Conservation (phyloP, 2,113 vertebrate species). For the Notechis scutatus region DNA sequence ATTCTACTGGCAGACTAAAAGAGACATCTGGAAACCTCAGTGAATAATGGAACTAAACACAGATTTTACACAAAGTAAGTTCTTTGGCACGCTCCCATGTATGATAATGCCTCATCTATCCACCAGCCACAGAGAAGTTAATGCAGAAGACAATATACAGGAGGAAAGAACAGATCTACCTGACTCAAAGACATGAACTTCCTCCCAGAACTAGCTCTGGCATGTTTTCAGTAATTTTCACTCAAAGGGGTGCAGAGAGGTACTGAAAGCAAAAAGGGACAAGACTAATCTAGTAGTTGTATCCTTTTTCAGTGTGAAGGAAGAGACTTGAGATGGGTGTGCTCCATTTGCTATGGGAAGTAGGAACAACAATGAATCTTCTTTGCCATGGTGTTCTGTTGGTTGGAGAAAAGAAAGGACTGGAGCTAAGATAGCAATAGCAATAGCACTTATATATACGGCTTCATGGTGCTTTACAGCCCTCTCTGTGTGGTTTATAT, state of each 20-base stretch:
- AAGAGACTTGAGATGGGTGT: not conserved
- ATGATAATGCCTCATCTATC: not conserved
- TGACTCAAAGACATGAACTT: not conserved
- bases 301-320: not conserved
- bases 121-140: not conserved
- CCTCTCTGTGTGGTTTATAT: not conserved
- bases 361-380: not conserved
- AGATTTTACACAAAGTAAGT: not conserved
- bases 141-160: not conserved
- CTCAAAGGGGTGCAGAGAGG: not conserved
- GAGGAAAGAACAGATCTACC: rapidly evolving
- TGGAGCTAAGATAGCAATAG: not conserved
- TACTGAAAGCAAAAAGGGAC: not conserved
- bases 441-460: not conserved
- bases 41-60: not conserved
- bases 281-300: not conserved
- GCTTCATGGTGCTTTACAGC: not conserved
- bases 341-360: not conserved
- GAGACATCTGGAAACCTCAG: not conserved
- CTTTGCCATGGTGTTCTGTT: not conserved
- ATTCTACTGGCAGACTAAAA: not conserved
- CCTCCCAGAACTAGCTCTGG: not conserved
- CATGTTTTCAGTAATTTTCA: not conserved
- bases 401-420: not conserved
- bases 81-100: not conserved